Evolutionary conservation across 1,140 invertebrate species (phyloP).

Genomic region (Mya arenaria): DNA sequence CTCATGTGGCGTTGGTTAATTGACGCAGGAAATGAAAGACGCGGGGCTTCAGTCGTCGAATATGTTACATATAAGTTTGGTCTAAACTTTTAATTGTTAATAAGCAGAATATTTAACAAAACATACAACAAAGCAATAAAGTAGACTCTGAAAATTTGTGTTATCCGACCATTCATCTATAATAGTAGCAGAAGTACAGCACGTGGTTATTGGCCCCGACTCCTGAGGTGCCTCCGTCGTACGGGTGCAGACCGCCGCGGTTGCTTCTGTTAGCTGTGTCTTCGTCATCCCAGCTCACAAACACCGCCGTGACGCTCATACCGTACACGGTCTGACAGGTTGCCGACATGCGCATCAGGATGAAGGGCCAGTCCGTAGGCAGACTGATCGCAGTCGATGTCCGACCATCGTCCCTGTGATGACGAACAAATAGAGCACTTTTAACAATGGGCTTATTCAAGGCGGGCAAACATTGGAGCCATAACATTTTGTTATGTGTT

Average conservation of each 20-base stretch:
- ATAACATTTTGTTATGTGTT: background rate
- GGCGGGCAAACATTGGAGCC: background rate
- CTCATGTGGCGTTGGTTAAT: too few relatives aligned
- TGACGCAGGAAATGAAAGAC: too few relatives aligned
- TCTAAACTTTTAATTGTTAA: too few relatives aligned
- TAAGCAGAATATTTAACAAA: too few relatives aligned
- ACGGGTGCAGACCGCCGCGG: background rate
- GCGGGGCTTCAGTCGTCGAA: too few relatives aligned
- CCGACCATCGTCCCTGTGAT: background rate
- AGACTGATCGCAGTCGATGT: background rate
- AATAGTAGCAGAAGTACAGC: constrained; percentile 27
- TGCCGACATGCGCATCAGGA: background rate
- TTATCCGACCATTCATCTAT: too few relatives aligned
- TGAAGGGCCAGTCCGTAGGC: background rate
- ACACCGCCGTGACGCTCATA: background rate
- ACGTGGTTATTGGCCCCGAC: constrained; percentile 16
- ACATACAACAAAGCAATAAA: too few relatives aligned
- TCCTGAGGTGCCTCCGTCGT: constrained; percentile 38
- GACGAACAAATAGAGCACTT: background rate
- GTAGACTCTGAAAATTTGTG: too few relatives aligned
- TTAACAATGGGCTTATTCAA: background rate
- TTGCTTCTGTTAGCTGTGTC: background rate
- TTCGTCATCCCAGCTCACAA: constrained; percentile 21
- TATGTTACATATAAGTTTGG: too few relatives aligned
- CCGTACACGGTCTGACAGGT: background rate